These are phyloP conservation scores for Ypsolopha sequella DNA, from an alignment of 2,888 invertebrate species.

Conservation along the genomic window DNA sequence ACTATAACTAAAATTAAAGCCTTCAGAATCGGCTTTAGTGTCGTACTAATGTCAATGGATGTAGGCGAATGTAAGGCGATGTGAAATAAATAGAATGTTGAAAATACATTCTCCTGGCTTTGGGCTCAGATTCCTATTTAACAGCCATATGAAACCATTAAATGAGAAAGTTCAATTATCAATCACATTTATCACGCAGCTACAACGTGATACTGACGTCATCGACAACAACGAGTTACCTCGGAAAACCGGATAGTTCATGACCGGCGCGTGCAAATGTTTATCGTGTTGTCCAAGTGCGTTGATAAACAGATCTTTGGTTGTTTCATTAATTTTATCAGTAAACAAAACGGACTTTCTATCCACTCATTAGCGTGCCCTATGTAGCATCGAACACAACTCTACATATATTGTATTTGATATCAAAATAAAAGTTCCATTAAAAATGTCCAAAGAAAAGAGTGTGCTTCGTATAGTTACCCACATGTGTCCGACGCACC, in stretches of 20 bases:
- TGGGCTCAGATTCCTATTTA: too few relatives aligned
- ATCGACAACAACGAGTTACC: constrained; percentile 15
- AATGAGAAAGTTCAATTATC: constrained; percentile 12
- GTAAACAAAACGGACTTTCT: too few relatives aligned
- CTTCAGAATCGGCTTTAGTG: too few relatives aligned
- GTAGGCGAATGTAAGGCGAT: too few relatives aligned
- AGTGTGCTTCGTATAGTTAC: constrained; percentile 66
- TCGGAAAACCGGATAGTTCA: constrained; percentile 23
- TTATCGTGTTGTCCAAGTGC: constrained; percentile 19
- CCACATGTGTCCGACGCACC: constrained; percentile 73
- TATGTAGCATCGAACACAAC: too few relatives aligned
- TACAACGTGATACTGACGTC: constrained; percentile 17
- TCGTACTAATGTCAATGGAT: too few relatives aligned
- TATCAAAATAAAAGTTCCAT: background rate
- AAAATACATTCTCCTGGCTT: too few relatives aligned
- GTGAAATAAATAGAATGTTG: too few relatives aligned
- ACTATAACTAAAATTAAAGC: too few relatives aligned
- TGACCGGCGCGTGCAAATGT: constrained; percentile 27
- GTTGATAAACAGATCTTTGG: constrained; percentile 1
- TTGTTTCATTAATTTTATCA: too few relatives aligned
- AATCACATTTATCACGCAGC: constrained; percentile 11
- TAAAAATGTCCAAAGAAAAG: constrained; percentile 39
- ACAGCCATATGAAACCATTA: constrained; percentile 9
- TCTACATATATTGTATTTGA: too few relatives aligned
- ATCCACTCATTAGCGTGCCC: too few relatives aligned